These are phyloP conservation scores for Oreochromis aureus DNA, from an alignment of 2,113 vertebrate genomes.

Conservation along the genomic window DNA sequence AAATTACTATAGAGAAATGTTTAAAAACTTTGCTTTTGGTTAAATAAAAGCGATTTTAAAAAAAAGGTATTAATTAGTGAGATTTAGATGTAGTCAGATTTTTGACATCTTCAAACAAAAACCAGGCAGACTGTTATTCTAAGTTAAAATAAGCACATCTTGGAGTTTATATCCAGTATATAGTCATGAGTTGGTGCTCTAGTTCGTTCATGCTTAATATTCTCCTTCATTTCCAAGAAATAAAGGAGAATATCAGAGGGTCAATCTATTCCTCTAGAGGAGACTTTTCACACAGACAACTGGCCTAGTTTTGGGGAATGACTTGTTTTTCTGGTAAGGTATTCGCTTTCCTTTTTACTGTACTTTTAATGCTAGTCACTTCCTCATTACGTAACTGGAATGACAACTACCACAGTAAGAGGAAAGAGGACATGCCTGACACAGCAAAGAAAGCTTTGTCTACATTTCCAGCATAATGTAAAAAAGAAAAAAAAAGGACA, in stretches of 20 bases:
- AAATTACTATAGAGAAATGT: not conserved
- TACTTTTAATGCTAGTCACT: not conserved
- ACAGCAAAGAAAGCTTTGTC: not conserved
- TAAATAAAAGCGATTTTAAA: rapidly evolving
- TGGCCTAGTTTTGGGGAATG: not conserved
- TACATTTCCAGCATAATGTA: not conserved
- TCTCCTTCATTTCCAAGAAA: not conserved
- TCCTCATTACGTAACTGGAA: not conserved
- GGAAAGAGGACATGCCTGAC: not conserved
- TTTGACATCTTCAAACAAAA: not conserved
- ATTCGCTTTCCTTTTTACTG: not conserved
- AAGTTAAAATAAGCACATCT: not conserved
- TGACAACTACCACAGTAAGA: not conserved
- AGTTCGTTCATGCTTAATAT: not conserved
- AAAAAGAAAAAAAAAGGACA: not conserved
- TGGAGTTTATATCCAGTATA: not conserved
- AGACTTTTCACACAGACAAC: not conserved
- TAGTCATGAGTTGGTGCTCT: not conserved
- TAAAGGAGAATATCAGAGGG: not conserved
- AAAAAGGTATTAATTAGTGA: not conserved
- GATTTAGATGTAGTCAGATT: not conserved
- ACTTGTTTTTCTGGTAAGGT: not conserved
- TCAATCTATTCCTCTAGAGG: not conserved
- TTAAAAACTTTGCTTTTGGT: not conserved
- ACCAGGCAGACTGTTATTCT: not conserved